These are phyloP conservation scores for human DNA, from an alignment of 2,113 vertebrate genomes.

Conservation along the genomic window DNA sequence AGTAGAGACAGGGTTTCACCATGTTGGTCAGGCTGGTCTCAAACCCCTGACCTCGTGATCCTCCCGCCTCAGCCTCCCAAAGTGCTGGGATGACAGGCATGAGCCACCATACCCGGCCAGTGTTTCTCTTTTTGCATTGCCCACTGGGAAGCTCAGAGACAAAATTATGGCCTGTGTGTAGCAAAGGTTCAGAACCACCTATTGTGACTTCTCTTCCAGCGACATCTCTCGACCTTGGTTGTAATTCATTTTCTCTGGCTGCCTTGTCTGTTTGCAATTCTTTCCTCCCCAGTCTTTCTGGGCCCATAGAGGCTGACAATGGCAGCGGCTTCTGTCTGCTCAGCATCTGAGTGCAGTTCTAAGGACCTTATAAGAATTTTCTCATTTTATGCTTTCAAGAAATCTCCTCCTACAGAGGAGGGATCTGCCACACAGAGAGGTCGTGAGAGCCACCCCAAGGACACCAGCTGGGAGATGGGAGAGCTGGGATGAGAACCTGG, in stretches of 20 bases:
- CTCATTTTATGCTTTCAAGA: background rate
- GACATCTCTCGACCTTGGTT: background rate
- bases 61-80: too few relatives aligned
- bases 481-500: background rate
- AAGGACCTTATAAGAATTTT: background rate
- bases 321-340: background rate
- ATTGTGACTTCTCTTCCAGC: background rate
- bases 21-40: too few relatives aligned
- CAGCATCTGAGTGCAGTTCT: background rate
- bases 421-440: background rate
- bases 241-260: background rate
- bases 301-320: background rate
- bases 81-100: too few relatives aligned
- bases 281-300: background rate
- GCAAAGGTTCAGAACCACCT: background rate
- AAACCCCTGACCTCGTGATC: too few relatives aligned
- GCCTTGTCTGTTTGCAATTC: background rate
- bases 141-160: slow-evolving; percentile 1
- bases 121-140: slow-evolving; percentile 14
- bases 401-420: accelerated
- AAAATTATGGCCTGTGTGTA: background rate
- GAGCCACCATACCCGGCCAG: too few relatives aligned
- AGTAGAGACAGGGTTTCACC: too few relatives aligned
- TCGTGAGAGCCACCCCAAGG: background rate
- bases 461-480: background rate